Evolutionary conservation across 2,113 vertebrate genomes (phyloP), one percentile per base, ranked within the genome.

Genomic region (Anser brachyrhynchus): DNA sequence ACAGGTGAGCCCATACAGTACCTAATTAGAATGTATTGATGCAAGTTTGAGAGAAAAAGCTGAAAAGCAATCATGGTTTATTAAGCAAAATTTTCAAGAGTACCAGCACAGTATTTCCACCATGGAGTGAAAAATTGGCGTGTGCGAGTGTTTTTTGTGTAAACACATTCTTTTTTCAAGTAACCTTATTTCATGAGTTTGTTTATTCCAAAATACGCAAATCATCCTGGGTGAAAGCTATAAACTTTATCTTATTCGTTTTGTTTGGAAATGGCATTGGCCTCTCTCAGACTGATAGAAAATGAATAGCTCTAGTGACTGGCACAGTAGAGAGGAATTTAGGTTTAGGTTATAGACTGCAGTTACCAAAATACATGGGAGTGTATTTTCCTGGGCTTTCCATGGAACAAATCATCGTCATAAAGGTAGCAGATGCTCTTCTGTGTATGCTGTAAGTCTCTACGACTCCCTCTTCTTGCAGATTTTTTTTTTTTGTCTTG

Each of bases 131-230:
- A 85, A 86, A 82, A 69, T 14, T 78, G 23, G n/a, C 72, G 43
- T 21, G 12, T 57, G 33, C 11, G 49, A 39, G 35, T 70, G 11
- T 31, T 90, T 76, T 66, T 87, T 35, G 51, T 84, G 52, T 71
- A 77, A 79, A 62, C 37, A 55, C 3, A 14, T 78, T 71, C 2
- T 74, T 58, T 64, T 71, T 79, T 23, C 2, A 21, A 88, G 51
- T 62, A 79, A 75, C 61, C 6, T 65, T 29, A 6, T 73, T 92
- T 87, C 52, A 57, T 39, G 35, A 91, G 44, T 7, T 39, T 65
- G 19, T 78, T 94, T 91, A 44, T 87, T 88, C 74, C 91, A 91
- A 91, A 91, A 55, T 62, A 71, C n/a, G 43, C 59, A 92, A 87
- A 92, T 73, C 81, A 80, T 67, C 26, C 64, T 89, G 43, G 19